phyloP scores from a whole-genome alignment of 2,888 invertebrate genomes.

The Noctuana brunneofusca region DNA sequence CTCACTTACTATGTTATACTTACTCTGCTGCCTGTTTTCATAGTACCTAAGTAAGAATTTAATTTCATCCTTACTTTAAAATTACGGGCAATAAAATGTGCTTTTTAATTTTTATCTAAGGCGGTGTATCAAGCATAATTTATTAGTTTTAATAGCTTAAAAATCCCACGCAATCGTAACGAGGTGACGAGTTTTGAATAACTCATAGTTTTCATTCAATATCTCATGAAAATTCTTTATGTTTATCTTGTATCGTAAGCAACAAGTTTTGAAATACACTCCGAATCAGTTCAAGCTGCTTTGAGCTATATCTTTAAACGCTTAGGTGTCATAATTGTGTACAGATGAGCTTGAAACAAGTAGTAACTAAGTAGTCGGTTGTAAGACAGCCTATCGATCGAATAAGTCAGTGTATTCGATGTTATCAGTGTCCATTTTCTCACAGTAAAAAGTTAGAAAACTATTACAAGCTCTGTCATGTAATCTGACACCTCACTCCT shows the following conservation, averaged over 20 bases:
- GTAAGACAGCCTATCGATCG: constrained; percentile 49
- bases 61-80: background rate
- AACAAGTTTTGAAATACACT: background rate
- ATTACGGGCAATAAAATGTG: constrained; percentile 5
- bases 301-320: background rate
- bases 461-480: constrained; percentile 68
- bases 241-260: constrained; percentile 25
- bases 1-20: too few species aligned
- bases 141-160: constrained; percentile 9
- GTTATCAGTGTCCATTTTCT: constrained; percentile 63
- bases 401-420: constrained; percentile 58
- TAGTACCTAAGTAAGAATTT: background rate
- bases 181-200: constrained; percentile 30
- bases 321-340: background rate
- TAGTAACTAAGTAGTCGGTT: constrained; percentile 37
- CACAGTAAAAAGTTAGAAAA: constrained; percentile 64
- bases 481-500: constrained; percentile 64
- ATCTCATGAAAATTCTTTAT: constrained; percentile 19
- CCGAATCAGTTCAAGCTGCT: background rate
- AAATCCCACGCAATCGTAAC: constrained; percentile 19
- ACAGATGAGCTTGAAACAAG: constrained; percentile 3
- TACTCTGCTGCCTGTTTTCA: too few species aligned
- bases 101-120: constrained; percentile 11
- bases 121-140: constrained; percentile 2
- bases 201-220: constrained; percentile 25